Conservation (phyloP, 2,113 vertebrate species). For the Corythaixoides concolor region DNA sequence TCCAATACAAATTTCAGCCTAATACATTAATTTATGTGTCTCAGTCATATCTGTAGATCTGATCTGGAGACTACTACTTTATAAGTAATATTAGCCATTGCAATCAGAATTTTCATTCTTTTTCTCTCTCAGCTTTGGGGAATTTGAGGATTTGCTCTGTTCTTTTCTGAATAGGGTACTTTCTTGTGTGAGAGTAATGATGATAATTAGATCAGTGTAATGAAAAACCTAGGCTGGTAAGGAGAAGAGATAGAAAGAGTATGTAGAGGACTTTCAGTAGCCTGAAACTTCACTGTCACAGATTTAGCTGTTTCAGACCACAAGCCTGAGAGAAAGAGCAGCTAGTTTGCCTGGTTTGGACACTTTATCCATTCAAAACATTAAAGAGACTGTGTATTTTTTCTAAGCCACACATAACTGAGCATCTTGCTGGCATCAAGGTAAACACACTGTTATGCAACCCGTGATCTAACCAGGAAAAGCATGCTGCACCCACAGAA, state of each 20-base stretch:
- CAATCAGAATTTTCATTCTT: not conserved
- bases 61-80: not conserved
- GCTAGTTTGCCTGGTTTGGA: not conserved
- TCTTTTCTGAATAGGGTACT: not conserved
- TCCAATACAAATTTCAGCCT: not conserved
- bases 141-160: not conserved
- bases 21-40: not conserved
- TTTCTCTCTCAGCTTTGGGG: not conserved
- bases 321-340: not conserved
- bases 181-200: not conserved
- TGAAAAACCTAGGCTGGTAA: not conserved
- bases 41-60: not conserved
- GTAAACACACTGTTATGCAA: not conserved
- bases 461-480: not conserved
- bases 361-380: not conserved
- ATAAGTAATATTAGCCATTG: not conserved
- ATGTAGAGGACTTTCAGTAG: not conserved
- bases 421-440: not conserved
- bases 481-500: not conserved
- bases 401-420: not conserved
- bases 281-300: not conserved
- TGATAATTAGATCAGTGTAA: not conserved
- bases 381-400: not conserved
- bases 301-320: not conserved
- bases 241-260: not conserved